Evolutionary conservation across 2,797 vertebrate species (phyloP).

Genomic region (Halcyon smyrnensis): DNA sequence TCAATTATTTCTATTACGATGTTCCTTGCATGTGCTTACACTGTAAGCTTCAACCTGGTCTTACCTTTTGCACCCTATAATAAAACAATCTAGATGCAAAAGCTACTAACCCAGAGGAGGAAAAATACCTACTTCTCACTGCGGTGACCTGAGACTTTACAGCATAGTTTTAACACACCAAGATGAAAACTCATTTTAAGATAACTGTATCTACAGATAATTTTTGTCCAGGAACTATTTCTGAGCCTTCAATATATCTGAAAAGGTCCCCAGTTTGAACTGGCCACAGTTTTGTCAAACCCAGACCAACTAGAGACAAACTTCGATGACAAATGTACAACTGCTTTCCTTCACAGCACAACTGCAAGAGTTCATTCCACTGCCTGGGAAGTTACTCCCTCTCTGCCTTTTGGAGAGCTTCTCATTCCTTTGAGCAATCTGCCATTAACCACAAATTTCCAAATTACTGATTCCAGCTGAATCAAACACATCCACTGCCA

Average conservation of each 20-base stretch:
- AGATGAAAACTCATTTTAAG: neutral
- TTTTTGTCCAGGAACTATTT: neutral
- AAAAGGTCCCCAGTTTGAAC: neutral
- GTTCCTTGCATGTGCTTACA: neutral
- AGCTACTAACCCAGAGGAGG: neutral
- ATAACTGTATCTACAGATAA: neutral
- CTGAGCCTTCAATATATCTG: neutral
- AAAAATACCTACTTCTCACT: neutral
- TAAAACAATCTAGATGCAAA: neutral
- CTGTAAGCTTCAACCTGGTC: neutral
- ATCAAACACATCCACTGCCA: neutral
- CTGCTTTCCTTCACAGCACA: neutral
- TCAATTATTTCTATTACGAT: neutral
- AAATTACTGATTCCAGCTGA: neutral
- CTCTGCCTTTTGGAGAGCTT: neutral
- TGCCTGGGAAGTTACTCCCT: neutral
- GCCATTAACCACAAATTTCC: neutral
- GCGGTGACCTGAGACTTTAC: neutral
- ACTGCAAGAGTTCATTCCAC: neutral
- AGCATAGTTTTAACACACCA: neutral
- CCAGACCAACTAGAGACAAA: neutral
- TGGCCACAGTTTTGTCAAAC: neutral
- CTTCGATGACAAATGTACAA: neutral
- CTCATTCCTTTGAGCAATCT: neutral
- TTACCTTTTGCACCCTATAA: neutral